Evolutionary conservation across 2,797 vertebrate genomes (phyloP), one percentile per base, ranked within the genome.

Genomic region (Hyperoplus lanceolatus): DNA sequence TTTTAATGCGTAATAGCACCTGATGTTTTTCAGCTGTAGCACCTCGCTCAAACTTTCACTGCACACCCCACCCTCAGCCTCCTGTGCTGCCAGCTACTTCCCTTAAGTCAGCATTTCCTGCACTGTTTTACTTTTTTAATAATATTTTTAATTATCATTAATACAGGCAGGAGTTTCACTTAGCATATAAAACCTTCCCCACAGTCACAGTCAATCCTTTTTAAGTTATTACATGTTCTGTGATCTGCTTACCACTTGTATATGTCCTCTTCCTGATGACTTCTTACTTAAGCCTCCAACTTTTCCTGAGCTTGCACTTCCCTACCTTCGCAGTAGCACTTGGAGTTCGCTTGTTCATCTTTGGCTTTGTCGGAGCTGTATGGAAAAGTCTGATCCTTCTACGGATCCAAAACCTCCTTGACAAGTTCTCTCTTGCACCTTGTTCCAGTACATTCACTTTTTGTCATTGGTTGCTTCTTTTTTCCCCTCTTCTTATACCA

Each of bases 381-480:
- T 46, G 12, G 55, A 56, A 66, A 65, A 49, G 11, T 66, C 59
- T 48, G 13, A 46, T 61, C 48, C 45, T 36, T 4, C 18, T 49
- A 16, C 61, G 16, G 53, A 48, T 16, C 56, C 0, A 70, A 80
- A 58, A 29, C 36, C 66, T n/a, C 43, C 39, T 58, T 78, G 60
- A 71, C 50, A 39, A 42, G 36, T 70, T 86, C 56, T 75, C 4
- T 84, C 21, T 63, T 48, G 15, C 68, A 62, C 62, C 81, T 77
- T 74, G 62, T 73, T 21, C 54, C 48, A 81, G 54, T 65, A 1
- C 67, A 84, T 83, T 93, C 81, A 88, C 54, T 41, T 80, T 60
- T 80, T 87, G 57, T 85, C 79, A 77, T 83, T 81, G 71, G 75
- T 89, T 80, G 66, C 65, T 89, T 80, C 11, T 7, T 86, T 74